Conservation (phyloP, 2,113 vertebrate genomes). For the Datnioides undecimradiatus region DNA sequence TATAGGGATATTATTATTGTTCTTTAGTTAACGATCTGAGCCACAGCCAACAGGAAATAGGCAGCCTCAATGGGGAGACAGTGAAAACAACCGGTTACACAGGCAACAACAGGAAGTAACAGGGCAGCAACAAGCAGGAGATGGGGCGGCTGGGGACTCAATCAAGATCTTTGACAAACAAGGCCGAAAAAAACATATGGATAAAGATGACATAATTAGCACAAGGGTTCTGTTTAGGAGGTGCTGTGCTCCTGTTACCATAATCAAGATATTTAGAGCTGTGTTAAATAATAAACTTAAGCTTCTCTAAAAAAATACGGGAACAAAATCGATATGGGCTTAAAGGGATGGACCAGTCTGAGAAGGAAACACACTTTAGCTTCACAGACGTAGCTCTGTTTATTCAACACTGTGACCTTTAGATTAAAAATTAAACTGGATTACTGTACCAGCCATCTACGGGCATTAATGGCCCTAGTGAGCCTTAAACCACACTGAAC, state of each 20-base stretch:
- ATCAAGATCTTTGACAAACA: conserved; percentile 40
- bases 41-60: conserved; percentile 55
- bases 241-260: not conserved
- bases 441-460: conserved; percentile 7
- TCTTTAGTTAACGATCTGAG: conserved; percentile 32
- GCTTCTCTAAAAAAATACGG: no score
- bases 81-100: conserved; percentile 31
- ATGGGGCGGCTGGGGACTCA: conserved; percentile 28
- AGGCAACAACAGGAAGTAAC: conserved; percentile 64
- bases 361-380: not conserved
- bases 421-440: conserved; percentile 45
- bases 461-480: not conserved
- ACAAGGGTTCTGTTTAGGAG: not conserved
- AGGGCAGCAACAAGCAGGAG: not conserved
- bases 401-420: conserved; percentile 34
- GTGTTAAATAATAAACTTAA: not conserved
- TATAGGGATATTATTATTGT: not conserved
- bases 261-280: conserved; percentile 5
- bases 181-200: not conserved
- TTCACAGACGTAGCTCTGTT: not conserved
- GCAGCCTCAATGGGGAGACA: conserved; percentile 45
- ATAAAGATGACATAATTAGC: conserved; percentile 19
- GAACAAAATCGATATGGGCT: no score
- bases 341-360: not conserved
- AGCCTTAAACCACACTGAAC: conserved; percentile 17